phyloP scores from a whole-genome alignment of 2,888 invertebrate species.

The Pocota personata region DNA sequence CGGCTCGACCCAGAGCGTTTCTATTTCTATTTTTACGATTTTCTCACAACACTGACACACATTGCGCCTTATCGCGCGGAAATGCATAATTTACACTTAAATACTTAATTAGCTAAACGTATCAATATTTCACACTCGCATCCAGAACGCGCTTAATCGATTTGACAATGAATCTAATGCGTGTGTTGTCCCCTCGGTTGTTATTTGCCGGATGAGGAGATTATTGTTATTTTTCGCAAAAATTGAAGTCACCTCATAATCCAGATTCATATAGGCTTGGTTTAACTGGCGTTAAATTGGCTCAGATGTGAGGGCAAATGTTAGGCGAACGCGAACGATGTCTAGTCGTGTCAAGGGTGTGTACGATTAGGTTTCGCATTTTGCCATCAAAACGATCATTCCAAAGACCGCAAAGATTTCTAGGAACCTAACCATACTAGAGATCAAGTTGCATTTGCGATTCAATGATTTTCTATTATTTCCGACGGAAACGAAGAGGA shows the following conservation, averaged over 20 bases:
- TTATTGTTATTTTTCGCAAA: not conserved
- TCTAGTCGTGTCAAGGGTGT: slow-evolving; percentile 25
- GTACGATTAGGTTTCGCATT: slow-evolving; percentile 42
- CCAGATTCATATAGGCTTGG: not conserved
- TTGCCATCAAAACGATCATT: slow-evolving; percentile 4
- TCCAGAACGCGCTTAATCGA: slow-evolving; percentile 26
- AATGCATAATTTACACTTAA: slow-evolving; percentile 34
- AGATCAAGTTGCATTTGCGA: slow-evolving; percentile 43
- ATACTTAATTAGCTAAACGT: slow-evolving; percentile 36
- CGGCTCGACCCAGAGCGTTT: not conserved
- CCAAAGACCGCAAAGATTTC: not conserved
- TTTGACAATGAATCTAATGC: slow-evolving; percentile 57
- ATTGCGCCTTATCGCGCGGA: slow-evolving; percentile 51
- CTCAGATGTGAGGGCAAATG: slow-evolving; percentile 17
- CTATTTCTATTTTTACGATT: slow-evolving; percentile 33
- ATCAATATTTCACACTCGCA: slow-evolving; percentile 40
- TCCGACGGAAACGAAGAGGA: slow-evolving; percentile 39
- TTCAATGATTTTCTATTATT: slow-evolving; percentile 45
- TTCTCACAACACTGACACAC: slow-evolving; percentile 55
- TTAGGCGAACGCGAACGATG: slow-evolving; percentile 27
- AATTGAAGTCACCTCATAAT: slow-evolving; percentile 37
- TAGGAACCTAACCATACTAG: slow-evolving; percentile 13
- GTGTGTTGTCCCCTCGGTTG: not conserved
- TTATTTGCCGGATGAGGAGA: not conserved
- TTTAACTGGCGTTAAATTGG: not conserved